These are phyloP conservation scores for Wiebesia pumilae DNA, from an alignment of 1,140 invertebrate species.

Conservation along the genomic window DNA sequence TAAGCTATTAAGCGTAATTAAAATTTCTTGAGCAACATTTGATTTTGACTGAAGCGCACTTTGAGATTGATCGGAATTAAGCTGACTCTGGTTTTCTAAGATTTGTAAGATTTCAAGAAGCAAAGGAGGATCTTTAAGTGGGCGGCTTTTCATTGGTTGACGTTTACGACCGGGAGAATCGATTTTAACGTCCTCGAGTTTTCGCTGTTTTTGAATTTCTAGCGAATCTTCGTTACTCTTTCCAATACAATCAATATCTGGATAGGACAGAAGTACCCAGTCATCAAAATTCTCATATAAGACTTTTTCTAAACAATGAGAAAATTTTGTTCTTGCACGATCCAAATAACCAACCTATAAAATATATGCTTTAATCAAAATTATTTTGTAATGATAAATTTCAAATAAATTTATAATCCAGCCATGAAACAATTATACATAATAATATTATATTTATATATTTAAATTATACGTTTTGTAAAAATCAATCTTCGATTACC, in stretches of 20 bases:
- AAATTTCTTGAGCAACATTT: slow-evolving; percentile 68
- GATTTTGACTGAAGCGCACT: slow-evolving; percentile 57
- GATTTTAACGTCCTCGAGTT: slow-evolving; percentile 49
- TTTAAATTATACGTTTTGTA: too few relatives aligned
- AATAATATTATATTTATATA: too few relatives aligned
- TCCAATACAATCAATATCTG: slow-evolving; percentile 51
- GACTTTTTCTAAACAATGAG: slow-evolving; percentile 73
- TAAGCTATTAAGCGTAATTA: slow-evolving; percentile 71
- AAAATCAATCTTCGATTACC: too few relatives aligned
- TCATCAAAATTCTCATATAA: slow-evolving; percentile 67
- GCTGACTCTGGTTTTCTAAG: slow-evolving; percentile 73
- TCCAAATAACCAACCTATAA: slow-evolving; percentile 79
- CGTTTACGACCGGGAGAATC: slow-evolving; percentile 55
- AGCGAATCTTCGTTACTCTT: slow-evolving; percentile 51
- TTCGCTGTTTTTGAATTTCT: slow-evolving; percentile 57
- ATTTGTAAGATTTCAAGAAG: slow-evolving; percentile 82
- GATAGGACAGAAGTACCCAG: slow-evolving; percentile 64
- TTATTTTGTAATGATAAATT: neutral
- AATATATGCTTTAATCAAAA: neutral
- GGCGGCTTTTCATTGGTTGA: slow-evolving; percentile 71
- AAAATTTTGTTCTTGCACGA: slow-evolving; percentile 81
- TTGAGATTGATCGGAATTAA: slow-evolving; percentile 63
- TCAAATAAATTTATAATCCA: neutral
- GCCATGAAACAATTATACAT: neutral
- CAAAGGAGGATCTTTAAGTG: slow-evolving; percentile 78